Evolutionary conservation across 37 sponge, comb jelly and placozoan species (phyloP), one percentile per base, ranked within the genome.

Genomic region (Dysidea cf. avara): DNA sequence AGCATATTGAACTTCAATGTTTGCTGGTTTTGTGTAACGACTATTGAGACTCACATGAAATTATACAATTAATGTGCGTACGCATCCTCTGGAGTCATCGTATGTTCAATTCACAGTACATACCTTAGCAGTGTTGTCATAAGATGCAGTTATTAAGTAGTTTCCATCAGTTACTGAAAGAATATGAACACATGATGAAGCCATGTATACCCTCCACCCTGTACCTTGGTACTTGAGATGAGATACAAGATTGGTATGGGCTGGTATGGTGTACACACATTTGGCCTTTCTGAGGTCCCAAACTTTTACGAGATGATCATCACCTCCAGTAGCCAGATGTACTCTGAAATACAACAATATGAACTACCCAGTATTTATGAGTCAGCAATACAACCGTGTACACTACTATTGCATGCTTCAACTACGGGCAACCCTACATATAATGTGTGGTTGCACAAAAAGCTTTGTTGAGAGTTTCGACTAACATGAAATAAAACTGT

Each of bases 161-260:
- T 82, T 75, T 33, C 86, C 86, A 17, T 22, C 61, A 0, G 32
- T 59, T 26, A 36, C 85, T 77, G 31, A 2, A 61, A 11, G 36
- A 16, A 21, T 46, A 9, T 39, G 7, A 9, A 57, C 47, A 61
- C 18, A 30, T 25, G 37, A n/a, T 29, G 25, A 3, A 20, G 22
- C 20, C 56, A 9, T 20, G 38, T 32, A 14, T 1, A 0, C 7
- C 60, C 9, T 22, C 22, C n/a, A 20, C 39, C 1, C 14, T 73
- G 53, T 24, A 92, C 92, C 49, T 71, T 94, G 85, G 46, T 84
- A 94, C 34, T 83, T 79, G 50, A 96, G 54, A 34, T 85, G 82
- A 9, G 96, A 96, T 39, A 98, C 88, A 16, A 98, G 84, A 72
- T 84, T 95, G 61, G 66, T 87, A 77, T 98, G 99, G 12, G 99